Evolutionary conservation across 2,797 vertebrate genomes (phyloP), one percentile per base, ranked within the genome.

Genomic region (Danio jaintianensis): DNA sequence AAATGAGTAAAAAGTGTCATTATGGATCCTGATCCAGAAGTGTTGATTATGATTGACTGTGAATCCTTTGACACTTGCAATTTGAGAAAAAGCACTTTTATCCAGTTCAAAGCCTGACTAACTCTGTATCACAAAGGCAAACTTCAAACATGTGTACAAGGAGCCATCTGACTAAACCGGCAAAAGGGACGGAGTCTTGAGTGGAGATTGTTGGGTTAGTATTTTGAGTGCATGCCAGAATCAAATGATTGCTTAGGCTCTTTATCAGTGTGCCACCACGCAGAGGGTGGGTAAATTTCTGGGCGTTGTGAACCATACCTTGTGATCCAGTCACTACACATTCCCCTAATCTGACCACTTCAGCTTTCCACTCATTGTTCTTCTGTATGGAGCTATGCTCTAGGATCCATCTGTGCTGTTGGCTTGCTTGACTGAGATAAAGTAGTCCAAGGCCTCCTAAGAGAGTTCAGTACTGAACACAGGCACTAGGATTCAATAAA

Each of bases 341-440:
- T 74, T 66, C 70, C 85, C 85, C 87, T 91, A 89, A 90, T 91
- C 91, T 91, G 67, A 36, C 82, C 86, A 87, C 83, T 61, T 92
- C 89, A 91, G 91, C 88, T 86, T 88, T 90, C 89, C 88, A 85
- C 86, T 89, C 86, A 91, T 91, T 90, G 90, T 89, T 90, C 89
- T 87, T 90, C 85, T 86, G 84, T 86, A 89, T 87, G 88, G 79
- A 68, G 12, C 82, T 85, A 85, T 88, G 75, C 85, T 92, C 85
- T 89, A 85, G 85, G 87, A 82, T 85, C 85, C 88, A 87, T 88
- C 92, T 91, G 89, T 90, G 88, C 78, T 81, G 69, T 77, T 75
- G 84, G 89, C 85, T 88, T 90, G 89, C 90, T 92, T 89, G 78
- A 85, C 83, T 87, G 88, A 91, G 91, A 91, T 91, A 92, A 84